Percentiles rank a stretch among this genome's conserved stretches.
Conservation (phyloP, 2,797 vertebrate species). For the Mus caroli region DNA sequence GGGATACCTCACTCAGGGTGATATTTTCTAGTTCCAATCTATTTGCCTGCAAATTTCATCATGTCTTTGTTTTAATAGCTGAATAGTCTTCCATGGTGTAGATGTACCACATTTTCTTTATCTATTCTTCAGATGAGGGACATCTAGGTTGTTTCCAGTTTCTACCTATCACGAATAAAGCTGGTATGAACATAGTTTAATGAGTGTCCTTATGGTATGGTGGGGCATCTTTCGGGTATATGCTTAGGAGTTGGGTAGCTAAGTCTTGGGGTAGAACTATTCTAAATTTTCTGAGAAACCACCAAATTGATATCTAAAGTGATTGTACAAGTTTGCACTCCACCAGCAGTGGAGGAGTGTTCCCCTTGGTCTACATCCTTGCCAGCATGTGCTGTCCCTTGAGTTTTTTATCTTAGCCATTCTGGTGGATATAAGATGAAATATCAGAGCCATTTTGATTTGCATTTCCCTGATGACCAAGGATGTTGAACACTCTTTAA, state of each 20-base stretch:
- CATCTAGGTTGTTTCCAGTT: neutral
- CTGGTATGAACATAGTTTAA: neutral
- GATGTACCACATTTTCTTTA: neutral
- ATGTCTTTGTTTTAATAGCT: neutral
- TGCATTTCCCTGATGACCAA: neutral
- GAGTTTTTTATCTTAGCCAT: neutral
- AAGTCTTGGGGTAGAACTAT: neutral
- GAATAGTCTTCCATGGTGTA: neutral
- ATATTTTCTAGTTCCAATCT: neutral
- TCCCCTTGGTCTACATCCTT: neutral
- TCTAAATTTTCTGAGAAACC: neutral
- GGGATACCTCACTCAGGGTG: neutral
- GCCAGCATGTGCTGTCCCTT: neutral
- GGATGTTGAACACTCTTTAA: neutral
- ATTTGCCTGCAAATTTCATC: neutral
- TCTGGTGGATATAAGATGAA: neutral
- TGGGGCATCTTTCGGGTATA: too few relatives aligned
- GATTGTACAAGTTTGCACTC: neutral
- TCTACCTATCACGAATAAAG: neutral
- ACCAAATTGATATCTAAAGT: neutral
- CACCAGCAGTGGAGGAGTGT: neutral
- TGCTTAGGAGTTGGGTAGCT: neutral
- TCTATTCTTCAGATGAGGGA: neutral
- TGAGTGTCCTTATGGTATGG: neutral
- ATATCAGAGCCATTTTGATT: neutral